Conservation (phyloP, 2,113 vertebrate genomes). For the Geococcyx californianus region DNA sequence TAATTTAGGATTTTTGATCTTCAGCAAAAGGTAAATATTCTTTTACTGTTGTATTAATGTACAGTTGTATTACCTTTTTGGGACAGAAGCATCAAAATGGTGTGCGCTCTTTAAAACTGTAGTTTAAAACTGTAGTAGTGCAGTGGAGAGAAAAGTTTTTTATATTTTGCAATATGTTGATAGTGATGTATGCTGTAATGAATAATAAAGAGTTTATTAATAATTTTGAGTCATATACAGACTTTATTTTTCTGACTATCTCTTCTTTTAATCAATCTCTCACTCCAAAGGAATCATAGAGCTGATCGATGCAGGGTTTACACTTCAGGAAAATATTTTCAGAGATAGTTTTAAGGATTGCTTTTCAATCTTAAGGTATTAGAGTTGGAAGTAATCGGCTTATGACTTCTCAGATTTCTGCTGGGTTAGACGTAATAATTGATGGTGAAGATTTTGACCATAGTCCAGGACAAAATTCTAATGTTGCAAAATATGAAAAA, state of each 20-base stretch:
- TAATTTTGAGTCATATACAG: not conserved
- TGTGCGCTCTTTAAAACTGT: not conserved
- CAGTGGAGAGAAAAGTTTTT: not conserved
- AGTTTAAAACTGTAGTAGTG: not conserved
- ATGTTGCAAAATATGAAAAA: not conserved
- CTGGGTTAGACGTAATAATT: not conserved
- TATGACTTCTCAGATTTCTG: not conserved
- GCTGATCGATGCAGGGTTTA: not conserved
- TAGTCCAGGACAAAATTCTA: not conserved
- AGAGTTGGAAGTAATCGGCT: not conserved
- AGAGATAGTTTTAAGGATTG: not conserved
- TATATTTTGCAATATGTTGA: not conserved
- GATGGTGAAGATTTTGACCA: not conserved
- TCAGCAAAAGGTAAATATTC: not conserved
- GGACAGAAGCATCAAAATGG: not conserved
- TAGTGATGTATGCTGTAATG: not conserved
- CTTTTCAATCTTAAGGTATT: not conserved
- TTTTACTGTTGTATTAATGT: not conserved
- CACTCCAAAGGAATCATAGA: not conserved
- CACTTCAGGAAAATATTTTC: not conserved
- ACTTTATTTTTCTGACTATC: not conserved
- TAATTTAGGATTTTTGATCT: not conserved
- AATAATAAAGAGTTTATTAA: not conserved
- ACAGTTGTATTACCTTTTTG: not conserved
- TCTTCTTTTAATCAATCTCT: not conserved